Conservation (phyloP, 2,797 vertebrate species). For the Tapera naevia region DNA sequence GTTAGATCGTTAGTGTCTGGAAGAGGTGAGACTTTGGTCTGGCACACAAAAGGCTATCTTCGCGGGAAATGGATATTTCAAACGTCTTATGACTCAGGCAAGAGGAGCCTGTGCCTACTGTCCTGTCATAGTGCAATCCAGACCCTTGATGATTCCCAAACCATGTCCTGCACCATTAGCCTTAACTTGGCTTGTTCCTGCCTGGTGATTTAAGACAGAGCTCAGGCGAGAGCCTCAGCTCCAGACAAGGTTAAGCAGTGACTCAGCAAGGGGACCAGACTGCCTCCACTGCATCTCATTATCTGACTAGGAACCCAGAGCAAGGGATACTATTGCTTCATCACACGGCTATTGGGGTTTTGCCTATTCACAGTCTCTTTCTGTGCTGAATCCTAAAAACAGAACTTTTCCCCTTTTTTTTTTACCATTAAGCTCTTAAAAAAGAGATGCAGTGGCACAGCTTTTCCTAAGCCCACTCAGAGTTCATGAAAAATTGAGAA, state of each 20-base stretch:
- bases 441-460: neutral
- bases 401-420: neutral
- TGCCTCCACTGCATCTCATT: neutral
- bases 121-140: neutral
- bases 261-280: neutral
- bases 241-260: neutral
- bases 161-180: rapidly evolving
- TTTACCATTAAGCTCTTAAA: neutral
- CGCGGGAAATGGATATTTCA: neutral
- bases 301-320: neutral
- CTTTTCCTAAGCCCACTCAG: neutral
- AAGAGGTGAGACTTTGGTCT: neutral
- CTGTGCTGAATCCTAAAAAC: neutral
- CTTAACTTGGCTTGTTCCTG: neutral
- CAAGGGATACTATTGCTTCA: neutral
- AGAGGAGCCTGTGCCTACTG: neutral
- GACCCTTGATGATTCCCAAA: neutral
- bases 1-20: neutral
- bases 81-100: rapidly evolving
- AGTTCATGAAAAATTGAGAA: neutral
- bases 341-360: neutral
- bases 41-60: neutral
- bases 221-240: neutral
- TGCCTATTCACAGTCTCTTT: neutral
- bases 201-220: neutral